Evolutionary conservation across 2,113 vertebrate species (phyloP).

Genomic region (Cercopithecus mona): DNA sequence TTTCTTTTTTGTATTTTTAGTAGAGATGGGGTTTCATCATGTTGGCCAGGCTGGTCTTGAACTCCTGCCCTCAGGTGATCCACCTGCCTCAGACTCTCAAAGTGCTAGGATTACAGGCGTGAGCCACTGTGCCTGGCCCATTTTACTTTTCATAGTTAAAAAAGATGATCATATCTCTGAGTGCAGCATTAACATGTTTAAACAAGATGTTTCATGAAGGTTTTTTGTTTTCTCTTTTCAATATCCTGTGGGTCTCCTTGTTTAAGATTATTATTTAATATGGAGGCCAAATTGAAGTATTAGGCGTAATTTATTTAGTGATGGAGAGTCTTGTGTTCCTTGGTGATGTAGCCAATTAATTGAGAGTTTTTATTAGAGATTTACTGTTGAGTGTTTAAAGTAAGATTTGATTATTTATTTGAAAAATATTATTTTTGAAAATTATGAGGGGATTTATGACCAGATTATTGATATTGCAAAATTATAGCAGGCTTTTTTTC

Average conservation of each 20-base stretch:
- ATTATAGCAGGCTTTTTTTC: not conserved
- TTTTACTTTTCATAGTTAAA: not conserved
- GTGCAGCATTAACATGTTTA: not conserved
- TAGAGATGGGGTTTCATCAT: too few relatives aligned
- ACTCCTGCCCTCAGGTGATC: too few relatives aligned
- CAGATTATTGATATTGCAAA: not conserved
- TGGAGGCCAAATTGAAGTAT: not conserved
- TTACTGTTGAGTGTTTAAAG: constrained; percentile 21
- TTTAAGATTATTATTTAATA: constrained; percentile 53
- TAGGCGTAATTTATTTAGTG: constrained; percentile 41
- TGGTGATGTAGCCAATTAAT: constrained; percentile 5
- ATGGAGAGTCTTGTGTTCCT: constrained; percentile 16
- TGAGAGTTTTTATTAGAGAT: constrained; percentile 43
- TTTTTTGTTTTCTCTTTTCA: constrained; percentile 2
- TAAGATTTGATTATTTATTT: constrained; percentile 51
- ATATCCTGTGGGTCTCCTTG: not conserved
- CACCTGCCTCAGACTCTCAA: too few relatives aligned
- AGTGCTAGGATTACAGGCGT: too few relatives aligned
- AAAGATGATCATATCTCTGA: not conserved
- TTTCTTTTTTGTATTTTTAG: too few relatives aligned
- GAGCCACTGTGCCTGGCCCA: too few relatives aligned
- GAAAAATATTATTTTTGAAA: constrained; percentile 17
- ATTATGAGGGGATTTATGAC: not conserved
- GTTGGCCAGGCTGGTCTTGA: too few relatives aligned
- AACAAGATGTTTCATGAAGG: not conserved